Base-by-base conservation (phyloP, 1,140 invertebrate species). In the Bombus ignitus region DNA sequence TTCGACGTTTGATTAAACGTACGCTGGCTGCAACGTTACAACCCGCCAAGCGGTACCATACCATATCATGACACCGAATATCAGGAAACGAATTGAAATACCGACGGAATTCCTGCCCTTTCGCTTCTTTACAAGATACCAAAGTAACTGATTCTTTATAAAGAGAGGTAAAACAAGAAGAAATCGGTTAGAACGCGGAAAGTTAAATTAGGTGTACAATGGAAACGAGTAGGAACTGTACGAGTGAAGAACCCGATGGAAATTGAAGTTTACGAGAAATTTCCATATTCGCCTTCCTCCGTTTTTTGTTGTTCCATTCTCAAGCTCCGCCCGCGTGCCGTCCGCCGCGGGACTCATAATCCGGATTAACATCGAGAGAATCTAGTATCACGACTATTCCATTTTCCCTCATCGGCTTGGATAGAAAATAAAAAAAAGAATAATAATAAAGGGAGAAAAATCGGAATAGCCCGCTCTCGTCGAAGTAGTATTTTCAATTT, bases 401-500 rank as follows among this genome's bases (percentile, higher is more conserved):
- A 85, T 85, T 79, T 84, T 44, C 66, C 25, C 66, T 32, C 9
- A 6, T 4, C 9, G 25, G 12, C 25, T 15, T 71, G 25, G 12
- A 5, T 72, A 28, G 39, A n/a, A 1, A 42, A n/a, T 42, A 39
- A 71, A 15, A 42, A 42, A 28, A 8, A 28, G 5, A 6, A 5
- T 5, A 62, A n/a, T 13, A 28, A n/a, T 28, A 28, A 70, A 70
- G 35, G 12, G 35, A 70, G 35, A 39, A 15, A 65, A 39, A 57
- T 66, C 42, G 81, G 81, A 75, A 47, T 42, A 47, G 57, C 71
- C 28, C 57, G 42, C 32, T 74, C 42, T 65, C 70, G 25, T 9
- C 70, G 42, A 74, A 53, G 72, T n/a, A 42, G 76, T 79, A 85
- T 72, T 80, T 83, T 85, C 79, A 85, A 80, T 85, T 83, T 72